Evolutionary conservation across 2,888 invertebrate genomes (phyloP).

Genomic region (Phortica okadai): DNA sequence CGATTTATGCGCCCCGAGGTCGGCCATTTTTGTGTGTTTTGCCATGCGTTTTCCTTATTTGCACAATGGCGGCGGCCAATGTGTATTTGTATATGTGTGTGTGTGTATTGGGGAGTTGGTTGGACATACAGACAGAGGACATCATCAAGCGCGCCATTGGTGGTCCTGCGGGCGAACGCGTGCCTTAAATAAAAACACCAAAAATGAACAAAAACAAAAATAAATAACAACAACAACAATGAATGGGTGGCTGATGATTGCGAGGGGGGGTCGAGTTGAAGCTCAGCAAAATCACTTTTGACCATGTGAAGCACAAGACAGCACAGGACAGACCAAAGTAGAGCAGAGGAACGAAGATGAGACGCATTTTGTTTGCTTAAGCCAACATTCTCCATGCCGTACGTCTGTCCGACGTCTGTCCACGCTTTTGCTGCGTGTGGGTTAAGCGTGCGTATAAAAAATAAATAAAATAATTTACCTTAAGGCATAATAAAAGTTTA

Average conservation of each 20-base stretch:
- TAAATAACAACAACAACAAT: background rate
- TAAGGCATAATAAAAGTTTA: conserved; percentile 72
- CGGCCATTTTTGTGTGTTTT: conserved; percentile 42
- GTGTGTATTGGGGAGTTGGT: too few species aligned
- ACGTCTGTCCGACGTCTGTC: background rate
- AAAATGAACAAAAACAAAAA: background rate
- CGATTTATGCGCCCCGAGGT: conserved; percentile 55
- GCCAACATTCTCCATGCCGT: background rate
- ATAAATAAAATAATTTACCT: conserved; percentile 73
- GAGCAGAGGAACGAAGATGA: too few species aligned
- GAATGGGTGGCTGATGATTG: too few species aligned
- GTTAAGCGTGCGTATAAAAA: conserved; percentile 54
- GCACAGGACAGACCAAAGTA: background rate
- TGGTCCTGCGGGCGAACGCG: conserved; percentile 42
- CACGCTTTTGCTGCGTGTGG: conserved; percentile 37
- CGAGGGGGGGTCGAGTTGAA: background rate
- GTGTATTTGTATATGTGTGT: too few species aligned
- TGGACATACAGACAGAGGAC: conserved; percentile 13
- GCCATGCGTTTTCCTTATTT: background rate
- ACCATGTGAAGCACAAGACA: conserved; percentile 6
- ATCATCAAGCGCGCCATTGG: conserved; percentile 43
- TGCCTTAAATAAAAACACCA: background rate
- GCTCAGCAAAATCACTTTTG: conserved; percentile 17
- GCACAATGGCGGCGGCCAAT: background rate
- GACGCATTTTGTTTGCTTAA: conserved; percentile 26